Evolutionary conservation across 2,797 vertebrate genomes (phyloP), one percentile per base, ranked within the genome.

Genomic region (Sebastes hubbsi): DNA sequence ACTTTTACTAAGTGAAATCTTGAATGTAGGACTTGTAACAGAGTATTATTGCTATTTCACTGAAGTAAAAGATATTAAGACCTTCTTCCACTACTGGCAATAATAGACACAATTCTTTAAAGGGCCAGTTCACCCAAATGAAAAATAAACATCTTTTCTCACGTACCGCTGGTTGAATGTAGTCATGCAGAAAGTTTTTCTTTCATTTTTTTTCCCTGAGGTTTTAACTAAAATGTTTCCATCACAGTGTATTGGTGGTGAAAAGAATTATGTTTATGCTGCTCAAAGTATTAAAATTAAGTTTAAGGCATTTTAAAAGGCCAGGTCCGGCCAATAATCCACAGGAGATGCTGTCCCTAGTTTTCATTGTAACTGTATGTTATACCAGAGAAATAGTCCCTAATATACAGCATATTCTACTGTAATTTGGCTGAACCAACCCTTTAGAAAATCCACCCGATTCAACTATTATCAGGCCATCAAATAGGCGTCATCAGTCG

Each of bases 151-250:
- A 46, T 18, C 1, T 46, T 46, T 18, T 18, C 38, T 42, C 38
- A 42, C 14, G 2, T 42, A 16, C 38, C 14, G 14, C 14, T 42
- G 38, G 38, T 42, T 42, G 38, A 16, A 42, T 42, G 13, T 42
- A 42, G 38, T 38, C 38, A 38, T 38, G 38, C 38, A 38, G 38
- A 38, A 38, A 14, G 36, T 38, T 38, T 38, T 38, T 38, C 12
- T 38, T 38, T 38, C 0, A 14, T 38, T 38, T 38, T 38, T 13
- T 13, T 6, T 0, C 2, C 1, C 2, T 1, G 5, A 38, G 13
- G 36, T 14, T 38, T 38, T 38, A 38, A 38, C 36, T 38, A 38
- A 38, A 38, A 38, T 38, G 36, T 42, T 20, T 32, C 24, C 56
- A 59, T 60, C 4, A 8, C 58, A 30, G 27, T 60, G 18, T 2